Conservation (phyloP, 2,888 invertebrate genomes). For the Psylliodes chrysocephalus region DNA sequence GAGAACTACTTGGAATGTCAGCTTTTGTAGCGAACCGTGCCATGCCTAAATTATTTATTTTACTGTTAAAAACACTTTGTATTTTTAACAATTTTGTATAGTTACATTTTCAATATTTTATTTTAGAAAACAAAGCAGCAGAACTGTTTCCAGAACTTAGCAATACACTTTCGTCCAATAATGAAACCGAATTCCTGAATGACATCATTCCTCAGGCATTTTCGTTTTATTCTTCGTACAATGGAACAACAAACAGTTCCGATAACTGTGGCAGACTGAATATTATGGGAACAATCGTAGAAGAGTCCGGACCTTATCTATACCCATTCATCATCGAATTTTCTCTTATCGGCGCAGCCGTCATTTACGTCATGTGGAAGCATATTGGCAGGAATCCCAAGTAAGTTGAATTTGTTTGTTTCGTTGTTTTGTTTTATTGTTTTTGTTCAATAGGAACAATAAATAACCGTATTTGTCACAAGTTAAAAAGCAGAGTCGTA, state of each 20-base stretch:
- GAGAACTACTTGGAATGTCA: too few species aligned
- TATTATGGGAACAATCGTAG: constrained; percentile 92
- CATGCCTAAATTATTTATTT: too few species aligned
- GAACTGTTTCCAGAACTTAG: constrained; percentile 43
- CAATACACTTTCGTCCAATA: constrained; percentile 42
- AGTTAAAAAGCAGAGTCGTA: too few species aligned
- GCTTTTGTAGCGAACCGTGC: too few species aligned
- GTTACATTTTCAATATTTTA: too few species aligned
- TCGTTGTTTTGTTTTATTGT: not conserved
- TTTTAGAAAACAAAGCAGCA: constrained; percentile 54
- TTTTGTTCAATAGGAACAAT: too few species aligned
- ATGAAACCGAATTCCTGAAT: constrained; percentile 57
- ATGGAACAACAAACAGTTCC: constrained; percentile 63
- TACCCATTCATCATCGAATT: constrained; percentile 97
- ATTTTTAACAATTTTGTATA: too few species aligned
- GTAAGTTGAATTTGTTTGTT: constrained; percentile 62
- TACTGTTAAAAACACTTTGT: too few species aligned
- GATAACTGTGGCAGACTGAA: constrained; percentile 82
- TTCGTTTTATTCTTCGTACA: constrained; percentile 40
- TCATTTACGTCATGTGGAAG: constrained; percentile 96
- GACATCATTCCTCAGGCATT: constrained; percentile 60
- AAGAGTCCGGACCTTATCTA: constrained; percentile 92
- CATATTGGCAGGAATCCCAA: constrained; percentile 90
- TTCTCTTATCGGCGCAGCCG: constrained; percentile 93
- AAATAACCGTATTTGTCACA: too few species aligned